These are phyloP conservation scores for Tetragonula carbonaria DNA, from an alignment of 2,888 invertebrate species.

Conservation along the genomic window DNA sequence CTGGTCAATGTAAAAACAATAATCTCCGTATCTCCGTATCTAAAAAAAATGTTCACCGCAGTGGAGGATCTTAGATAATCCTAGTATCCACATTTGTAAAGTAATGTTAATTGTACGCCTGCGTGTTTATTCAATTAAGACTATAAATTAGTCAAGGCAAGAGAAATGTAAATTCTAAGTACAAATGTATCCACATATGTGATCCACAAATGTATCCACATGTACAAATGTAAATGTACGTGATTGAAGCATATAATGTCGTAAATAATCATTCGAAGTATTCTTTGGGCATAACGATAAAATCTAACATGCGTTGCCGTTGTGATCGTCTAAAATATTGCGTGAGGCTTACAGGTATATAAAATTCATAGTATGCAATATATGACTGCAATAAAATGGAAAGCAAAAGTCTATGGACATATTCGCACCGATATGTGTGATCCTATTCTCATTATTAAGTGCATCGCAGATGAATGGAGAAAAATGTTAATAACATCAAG, in stretches of 20 bases:
- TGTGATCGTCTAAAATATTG: slow-evolving; percentile 20
- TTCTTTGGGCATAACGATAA: slow-evolving; percentile 9
- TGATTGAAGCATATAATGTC: slow-evolving; percentile 7
- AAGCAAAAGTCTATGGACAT: neutral
- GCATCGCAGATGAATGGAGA: slow-evolving; percentile 36
- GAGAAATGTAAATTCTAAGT: slow-evolving; percentile 25
- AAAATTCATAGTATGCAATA: neutral
- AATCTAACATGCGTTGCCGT: slow-evolving; percentile 8
- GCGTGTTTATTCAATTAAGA: slow-evolving; percentile 37
- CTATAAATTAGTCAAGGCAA: slow-evolving; percentile 32
- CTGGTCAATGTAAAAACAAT: no score
- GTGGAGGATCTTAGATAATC: no score
- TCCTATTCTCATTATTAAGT: slow-evolving; percentile 47
- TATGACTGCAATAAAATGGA: neutral
- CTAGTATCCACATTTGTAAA: slow-evolving; percentile 42
- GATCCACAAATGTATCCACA: no score
- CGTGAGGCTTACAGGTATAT: neutral
- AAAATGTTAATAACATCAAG: neutral
- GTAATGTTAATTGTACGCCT: slow-evolving; percentile 48
- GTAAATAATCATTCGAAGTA: slow-evolving; percentile 17
- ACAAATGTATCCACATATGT: slow-evolving; percentile 21
- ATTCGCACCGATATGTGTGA: slow-evolving; percentile 22
- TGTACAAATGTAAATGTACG: neutral
- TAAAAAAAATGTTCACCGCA: no score
- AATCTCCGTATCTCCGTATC: no score